Conservation (phyloP, 2,888 invertebrate genomes). For the Lutraria lutraria region DNA sequence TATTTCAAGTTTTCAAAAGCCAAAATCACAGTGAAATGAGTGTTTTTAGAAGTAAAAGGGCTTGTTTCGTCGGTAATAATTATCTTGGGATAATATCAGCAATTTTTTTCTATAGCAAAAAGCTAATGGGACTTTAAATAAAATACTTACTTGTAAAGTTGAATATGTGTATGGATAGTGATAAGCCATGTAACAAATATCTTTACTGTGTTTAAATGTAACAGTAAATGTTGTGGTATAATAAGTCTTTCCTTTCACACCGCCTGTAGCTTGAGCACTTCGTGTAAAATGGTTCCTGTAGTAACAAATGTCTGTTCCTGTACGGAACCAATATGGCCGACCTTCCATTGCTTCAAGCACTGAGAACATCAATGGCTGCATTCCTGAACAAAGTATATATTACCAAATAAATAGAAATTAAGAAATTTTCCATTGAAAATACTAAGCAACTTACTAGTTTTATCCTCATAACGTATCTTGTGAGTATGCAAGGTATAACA, state of each 20-base stretch:
- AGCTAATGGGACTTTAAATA: no score
- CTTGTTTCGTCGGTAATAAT: no score
- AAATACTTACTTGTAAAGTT: conserved; percentile 90
- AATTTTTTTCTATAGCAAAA: no score
- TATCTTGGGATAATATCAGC: no score
- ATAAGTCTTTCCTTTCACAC: conserved; percentile 88
- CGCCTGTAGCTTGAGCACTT: conserved; percentile 87
- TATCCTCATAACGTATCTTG: no score
- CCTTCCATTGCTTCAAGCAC: conserved; percentile 90
- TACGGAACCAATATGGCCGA: conserved; percentile 90
- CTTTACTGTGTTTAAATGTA: conserved; percentile 91
- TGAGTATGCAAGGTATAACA: no score
- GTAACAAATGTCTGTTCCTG: conserved; percentile 93
- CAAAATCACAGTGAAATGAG: no score
- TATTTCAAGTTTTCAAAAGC: no score
- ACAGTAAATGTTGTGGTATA: conserved; percentile 93
- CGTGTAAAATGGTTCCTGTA: conserved; percentile 90
- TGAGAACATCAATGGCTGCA: conserved; percentile 96
- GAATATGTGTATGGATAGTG: conserved; percentile 95
- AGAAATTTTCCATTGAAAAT: background rate
- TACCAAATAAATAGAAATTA: background rate
- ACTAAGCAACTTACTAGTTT: no score
- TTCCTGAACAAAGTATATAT: conserved; percentile 88
- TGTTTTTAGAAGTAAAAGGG: no score
- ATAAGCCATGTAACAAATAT: conserved; percentile 94